Conservation (phyloP, 2,888 invertebrate species). For the Masnerella sp. region DNA sequence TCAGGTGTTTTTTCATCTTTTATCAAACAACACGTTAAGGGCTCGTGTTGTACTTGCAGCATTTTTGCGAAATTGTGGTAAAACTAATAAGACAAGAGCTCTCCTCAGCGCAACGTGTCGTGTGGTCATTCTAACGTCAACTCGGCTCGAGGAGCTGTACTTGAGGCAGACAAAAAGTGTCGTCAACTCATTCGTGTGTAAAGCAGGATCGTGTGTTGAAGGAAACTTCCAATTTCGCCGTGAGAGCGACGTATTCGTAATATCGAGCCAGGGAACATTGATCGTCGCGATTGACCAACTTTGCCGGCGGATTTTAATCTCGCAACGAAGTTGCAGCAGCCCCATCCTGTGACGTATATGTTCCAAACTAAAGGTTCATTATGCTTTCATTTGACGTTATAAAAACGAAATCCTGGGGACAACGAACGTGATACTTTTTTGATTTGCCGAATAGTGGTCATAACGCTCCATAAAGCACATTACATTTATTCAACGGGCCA, state of each 20-base stretch:
- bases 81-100: conserved; percentile 33
- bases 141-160: conserved; percentile 11
- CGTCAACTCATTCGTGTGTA: conserved; percentile 26
- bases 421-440: conserved; percentile 11
- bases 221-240: conserved; percentile 18
- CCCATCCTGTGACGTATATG: conserved; percentile 11
- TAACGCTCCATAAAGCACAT: conserved; percentile 22
- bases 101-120: background rate
- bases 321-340: conserved; percentile 3
- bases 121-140: conserved; percentile 26
- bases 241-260: conserved; percentile 32
- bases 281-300: conserved; percentile 32
- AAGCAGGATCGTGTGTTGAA: conserved; percentile 18
- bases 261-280: conserved; percentile 38
- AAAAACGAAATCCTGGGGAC: conserved; percentile 8
- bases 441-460: conserved; percentile 23
- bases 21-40: too few species aligned
- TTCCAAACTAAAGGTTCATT: conserved; percentile 30
- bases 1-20: too few species aligned
- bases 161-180: conserved; percentile 17
- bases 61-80: conserved; percentile 4
- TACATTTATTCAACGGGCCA: conserved; percentile 12
- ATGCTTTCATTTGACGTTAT: too few species aligned
- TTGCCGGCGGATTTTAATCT: conserved; percentile 40
- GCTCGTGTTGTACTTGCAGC: background rate